Base-by-base conservation (phyloP, 2,113 vertebrate species). In the Serinus canaria region DNA sequence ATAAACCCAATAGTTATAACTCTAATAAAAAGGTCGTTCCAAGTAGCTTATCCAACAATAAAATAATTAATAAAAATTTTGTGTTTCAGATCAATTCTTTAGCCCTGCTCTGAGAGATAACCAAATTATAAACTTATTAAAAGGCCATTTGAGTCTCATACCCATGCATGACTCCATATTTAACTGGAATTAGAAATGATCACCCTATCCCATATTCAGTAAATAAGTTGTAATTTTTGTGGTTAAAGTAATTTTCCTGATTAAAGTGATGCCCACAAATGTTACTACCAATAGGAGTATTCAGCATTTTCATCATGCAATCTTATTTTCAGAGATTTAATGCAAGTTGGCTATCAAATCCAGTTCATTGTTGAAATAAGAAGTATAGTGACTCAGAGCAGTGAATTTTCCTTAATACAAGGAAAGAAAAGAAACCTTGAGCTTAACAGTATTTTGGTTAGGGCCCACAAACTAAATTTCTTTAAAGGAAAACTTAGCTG, bases 1-100 rank as follows among this genome's bases (percentile, higher is more conserved):
- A 96, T 82, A 96, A 97, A 94, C 47, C 52, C 35, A 93, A 94
- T 46, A 84, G 81, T 95, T 96, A 94, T 62, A 95, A 85, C 27
- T 79, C 33, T 70, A 94, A 93, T 70, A 91, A 95, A 92, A 97
- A 80, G 27, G 68, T 90, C 9, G 7, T 92, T 95, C 66, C 83
- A 89, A 97, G 82, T 39, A 96, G 50, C 16, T 94, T 95, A 77
- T 79, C 68, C 82, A 90, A 76, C 25, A 86, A 87, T 80, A 23
- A 84, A 94, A 92, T 93, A 39, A 88, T 56, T 83, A 87, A 95
- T 94, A 87, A 66, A 64, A 76, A 92, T 58, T 63, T 78, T 83
- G 64, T 46, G 64, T 72, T 94, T 95, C 23, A 91, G 83, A 94
- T 83, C 70, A 97, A 90, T 55, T 30, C 50, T 92, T 87, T 93